Evolutionary conservation across 2,888 invertebrate genomes (phyloP).

Genomic region (Rhagophthalmus giganteus): DNA sequence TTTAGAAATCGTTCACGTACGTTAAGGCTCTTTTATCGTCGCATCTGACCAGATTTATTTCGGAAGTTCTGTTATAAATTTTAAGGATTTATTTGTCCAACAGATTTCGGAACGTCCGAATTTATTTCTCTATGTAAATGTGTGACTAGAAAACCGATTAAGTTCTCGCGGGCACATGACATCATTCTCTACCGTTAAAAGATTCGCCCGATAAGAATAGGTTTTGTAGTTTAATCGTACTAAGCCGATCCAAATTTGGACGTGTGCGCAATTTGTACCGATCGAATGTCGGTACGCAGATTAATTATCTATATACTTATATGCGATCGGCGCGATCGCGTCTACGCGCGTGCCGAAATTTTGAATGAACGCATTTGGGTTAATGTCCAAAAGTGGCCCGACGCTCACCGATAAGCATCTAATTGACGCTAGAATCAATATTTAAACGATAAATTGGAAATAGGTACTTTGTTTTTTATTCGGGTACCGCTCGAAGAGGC

Average conservation of each 20-base stretch:
- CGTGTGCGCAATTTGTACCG: too few species aligned
- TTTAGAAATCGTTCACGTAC: not conserved
- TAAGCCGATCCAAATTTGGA: not conserved
- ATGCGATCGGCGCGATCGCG: too few species aligned
- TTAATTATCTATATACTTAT: too few species aligned
- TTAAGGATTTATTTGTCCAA: constrained; percentile 8
- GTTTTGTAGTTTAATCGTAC: not conserved
- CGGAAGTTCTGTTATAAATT: constrained; percentile 20
- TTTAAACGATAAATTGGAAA: too few species aligned
- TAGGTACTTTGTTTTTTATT: too few species aligned
- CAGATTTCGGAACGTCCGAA: constrained; percentile 13
- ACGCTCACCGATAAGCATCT: too few species aligned
- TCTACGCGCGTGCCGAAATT: too few species aligned
- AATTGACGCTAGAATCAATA: too few species aligned
- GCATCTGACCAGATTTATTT: constrained; percentile 15
- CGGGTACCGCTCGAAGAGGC: too few species aligned
- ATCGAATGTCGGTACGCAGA: too few species aligned
- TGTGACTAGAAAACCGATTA: constrained; percentile 28
- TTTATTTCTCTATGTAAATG: constrained; percentile 25
- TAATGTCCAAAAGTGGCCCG: too few species aligned
- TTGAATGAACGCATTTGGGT: too few species aligned
- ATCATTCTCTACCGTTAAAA: constrained; percentile 23
- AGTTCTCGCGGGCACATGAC: constrained; percentile 24
- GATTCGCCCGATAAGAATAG: constrained; percentile 1
- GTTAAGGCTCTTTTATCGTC: not conserved